These are phyloP conservation scores for Palythoa caribaeorum DNA, from an alignment of 92 coral and sea anemone species.

Conservation along the genomic window DNA sequence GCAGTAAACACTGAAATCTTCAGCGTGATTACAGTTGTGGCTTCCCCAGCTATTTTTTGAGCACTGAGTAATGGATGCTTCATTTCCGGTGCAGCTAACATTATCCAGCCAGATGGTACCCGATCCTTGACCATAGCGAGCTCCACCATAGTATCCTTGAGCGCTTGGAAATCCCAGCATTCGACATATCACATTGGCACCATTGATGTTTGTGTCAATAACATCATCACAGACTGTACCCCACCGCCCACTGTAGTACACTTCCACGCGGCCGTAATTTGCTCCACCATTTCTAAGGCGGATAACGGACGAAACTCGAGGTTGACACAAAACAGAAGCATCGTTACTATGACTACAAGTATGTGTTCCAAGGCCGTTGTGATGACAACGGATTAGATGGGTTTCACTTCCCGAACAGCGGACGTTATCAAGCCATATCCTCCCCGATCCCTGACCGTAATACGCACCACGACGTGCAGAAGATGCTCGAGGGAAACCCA, in stretches of 20 bases:
- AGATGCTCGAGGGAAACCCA: too few species aligned
- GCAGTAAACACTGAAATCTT: too few species aligned
- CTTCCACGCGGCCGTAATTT: slow-evolving; percentile 12
- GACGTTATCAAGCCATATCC: slow-evolving; percentile 7
- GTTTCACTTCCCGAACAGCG: not conserved
- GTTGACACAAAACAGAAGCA: not conserved
- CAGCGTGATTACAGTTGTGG: too few species aligned
- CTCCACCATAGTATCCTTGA: not conserved
- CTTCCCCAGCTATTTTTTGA: too few species aligned
- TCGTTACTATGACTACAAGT: slow-evolving; percentile 1
- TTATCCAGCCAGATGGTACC: not conserved
- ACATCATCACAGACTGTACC: slow-evolving; percentile 1
- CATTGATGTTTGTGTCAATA: not conserved
- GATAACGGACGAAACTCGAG: too few species aligned
- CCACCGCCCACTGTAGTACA: not conserved
- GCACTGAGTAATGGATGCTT: too few species aligned
- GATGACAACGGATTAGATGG: not conserved
- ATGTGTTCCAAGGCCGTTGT: not conserved
- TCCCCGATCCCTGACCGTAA: too few species aligned
- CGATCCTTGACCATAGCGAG: not conserved
- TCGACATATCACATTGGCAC: not conserved
- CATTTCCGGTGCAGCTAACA: not conserved
- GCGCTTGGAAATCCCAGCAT: not conserved
- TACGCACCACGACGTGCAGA: too few species aligned
- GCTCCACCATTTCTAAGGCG: not conserved